Evolutionary conservation across 2,113 vertebrate genomes (phyloP).

Genomic region (Cyprinus carpio): DNA sequence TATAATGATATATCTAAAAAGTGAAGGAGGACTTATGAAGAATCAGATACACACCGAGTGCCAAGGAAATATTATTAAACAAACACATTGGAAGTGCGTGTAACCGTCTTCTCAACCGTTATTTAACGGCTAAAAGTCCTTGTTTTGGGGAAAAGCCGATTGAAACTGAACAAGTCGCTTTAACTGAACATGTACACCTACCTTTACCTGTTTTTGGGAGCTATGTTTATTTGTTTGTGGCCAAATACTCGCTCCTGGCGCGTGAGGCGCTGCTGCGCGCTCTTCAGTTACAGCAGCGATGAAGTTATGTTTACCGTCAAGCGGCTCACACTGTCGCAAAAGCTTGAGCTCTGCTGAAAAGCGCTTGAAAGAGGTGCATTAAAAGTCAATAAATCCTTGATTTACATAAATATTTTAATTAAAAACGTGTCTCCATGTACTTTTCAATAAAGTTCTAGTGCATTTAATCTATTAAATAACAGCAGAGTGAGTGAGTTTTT

Average conservation of each 20-base stretch:
- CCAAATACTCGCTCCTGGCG: background rate
- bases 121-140: background rate
- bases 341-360: background rate
- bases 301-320: conserved; percentile 10
- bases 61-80: background rate
- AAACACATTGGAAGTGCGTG: background rate
- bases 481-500: no score
- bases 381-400: no score
- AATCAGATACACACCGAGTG: background rate
- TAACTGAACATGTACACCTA: background rate
- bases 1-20: no score
- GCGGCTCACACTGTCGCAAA: conserved; percentile 12
- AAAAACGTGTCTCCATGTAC: no score
- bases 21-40: background rate
- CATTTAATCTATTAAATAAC: no score
- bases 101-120: background rate
- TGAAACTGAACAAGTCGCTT: background rate
- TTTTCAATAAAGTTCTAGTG: no score
- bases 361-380: no score
- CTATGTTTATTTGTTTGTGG: background rate
- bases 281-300: background rate
- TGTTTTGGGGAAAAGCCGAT: background rate
- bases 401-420: no score
- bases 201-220: background rate
- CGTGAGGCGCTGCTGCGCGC: background rate